phyloP scores from a whole-genome alignment of 2,888 invertebrate genomes.

The Acleris laterana region DNA sequence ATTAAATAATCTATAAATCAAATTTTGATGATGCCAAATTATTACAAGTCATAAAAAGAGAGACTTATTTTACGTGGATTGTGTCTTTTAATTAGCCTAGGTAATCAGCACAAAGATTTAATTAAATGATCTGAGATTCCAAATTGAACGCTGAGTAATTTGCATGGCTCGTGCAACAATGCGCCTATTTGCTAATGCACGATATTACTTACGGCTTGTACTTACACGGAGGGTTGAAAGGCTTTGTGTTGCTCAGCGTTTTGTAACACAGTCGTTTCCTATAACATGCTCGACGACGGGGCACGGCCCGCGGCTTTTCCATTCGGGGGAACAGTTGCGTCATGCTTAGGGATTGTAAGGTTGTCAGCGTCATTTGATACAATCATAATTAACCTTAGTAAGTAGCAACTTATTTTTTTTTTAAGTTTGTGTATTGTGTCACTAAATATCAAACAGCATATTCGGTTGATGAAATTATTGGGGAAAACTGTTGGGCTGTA shows the following conservation, averaged over 20 bases:
- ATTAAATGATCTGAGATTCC: constrained; percentile 56
- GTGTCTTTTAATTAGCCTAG: constrained; percentile 39
- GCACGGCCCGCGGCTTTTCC: constrained; percentile 69
- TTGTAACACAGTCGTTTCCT: constrained; percentile 62
- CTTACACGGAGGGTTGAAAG: constrained; percentile 48
- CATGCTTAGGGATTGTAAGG: constrained; percentile 48
- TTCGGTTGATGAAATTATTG: too few relatives aligned
- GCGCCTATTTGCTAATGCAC: constrained; percentile 63
- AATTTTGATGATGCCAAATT: too few relatives aligned
- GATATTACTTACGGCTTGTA: constrained; percentile 50
- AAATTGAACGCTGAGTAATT: constrained; percentile 55
- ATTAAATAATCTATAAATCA: too few relatives aligned
- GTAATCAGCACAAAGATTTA: constrained; percentile 44
- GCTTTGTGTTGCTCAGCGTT: constrained; percentile 50
- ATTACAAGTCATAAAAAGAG: background rate
- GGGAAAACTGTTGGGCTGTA: too few relatives aligned
- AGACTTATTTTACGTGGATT: constrained; percentile 18
- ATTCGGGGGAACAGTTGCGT: constrained; percentile 67
- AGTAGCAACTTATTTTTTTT: background rate
- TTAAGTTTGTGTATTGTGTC: too few relatives aligned
- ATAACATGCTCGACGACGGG: constrained; percentile 67
- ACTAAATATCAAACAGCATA: too few relatives aligned
- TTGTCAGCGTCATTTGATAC: constrained; percentile 12
- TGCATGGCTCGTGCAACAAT: constrained; percentile 62
- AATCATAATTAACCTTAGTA: background rate